These are phyloP conservation scores for Semnornis frantzii DNA, from an alignment of 2,113 vertebrate genomes.

Conservation along the genomic window DNA sequence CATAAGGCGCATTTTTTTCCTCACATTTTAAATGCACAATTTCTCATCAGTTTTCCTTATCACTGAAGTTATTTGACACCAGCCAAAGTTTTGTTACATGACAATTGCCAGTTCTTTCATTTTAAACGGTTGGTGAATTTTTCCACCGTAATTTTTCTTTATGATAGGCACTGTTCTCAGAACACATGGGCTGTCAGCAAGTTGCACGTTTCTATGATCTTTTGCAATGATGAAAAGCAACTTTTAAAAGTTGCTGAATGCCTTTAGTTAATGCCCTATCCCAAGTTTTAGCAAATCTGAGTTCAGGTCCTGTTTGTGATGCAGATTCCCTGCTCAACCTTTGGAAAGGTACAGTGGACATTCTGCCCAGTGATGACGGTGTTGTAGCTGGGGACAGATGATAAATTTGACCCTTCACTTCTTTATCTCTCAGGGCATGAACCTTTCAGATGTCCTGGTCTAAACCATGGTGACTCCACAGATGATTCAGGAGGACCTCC, in stretches of 20 bases:
- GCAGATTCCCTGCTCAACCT: not conserved
- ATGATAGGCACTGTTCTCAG: not conserved
- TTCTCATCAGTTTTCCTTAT: not conserved
- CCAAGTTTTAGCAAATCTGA: rapidly evolving
- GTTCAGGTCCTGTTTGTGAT: not conserved
- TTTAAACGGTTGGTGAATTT: not conserved
- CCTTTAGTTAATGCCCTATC: not conserved
- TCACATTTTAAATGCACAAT: not conserved
- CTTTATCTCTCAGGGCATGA: not conserved
- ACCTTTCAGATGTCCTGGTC: not conserved
- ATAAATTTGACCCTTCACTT: not conserved
- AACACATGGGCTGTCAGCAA: not conserved
- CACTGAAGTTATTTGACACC: not conserved
- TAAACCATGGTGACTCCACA: not conserved
- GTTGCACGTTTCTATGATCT: not conserved
- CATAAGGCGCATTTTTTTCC: not conserved
- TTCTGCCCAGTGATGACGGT: rapidly evolving
- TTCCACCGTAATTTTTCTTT: not conserved
- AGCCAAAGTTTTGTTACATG: not conserved
- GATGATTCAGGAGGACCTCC: not conserved
- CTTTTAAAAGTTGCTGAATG: not conserved
- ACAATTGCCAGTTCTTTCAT: not conserved
- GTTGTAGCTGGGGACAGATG: not conserved
- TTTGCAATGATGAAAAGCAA: not conserved
- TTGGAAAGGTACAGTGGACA: not conserved